Evolutionary conservation across 2,888 invertebrate genomes (phyloP).

Genomic region (Hoplodrina blanda): DNA sequence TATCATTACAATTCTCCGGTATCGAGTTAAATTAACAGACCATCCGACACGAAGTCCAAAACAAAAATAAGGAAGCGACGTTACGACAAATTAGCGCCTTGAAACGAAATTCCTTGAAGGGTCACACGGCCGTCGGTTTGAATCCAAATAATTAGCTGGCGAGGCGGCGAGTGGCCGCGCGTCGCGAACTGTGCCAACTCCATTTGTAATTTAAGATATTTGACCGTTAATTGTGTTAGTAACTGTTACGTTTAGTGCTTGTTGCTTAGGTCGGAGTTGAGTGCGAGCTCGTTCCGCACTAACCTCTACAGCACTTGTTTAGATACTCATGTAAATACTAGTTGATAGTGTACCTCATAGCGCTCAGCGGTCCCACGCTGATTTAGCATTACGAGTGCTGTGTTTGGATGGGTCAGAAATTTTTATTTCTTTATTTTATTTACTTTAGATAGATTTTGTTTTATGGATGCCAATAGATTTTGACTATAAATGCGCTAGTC

Average conservation of each 20-base stretch:
- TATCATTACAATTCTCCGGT: conserved; percentile 37
- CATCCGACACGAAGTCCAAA: conserved; percentile 61
- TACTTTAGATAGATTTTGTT: conserved; percentile 81
- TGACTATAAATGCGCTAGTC: conserved; percentile 83
- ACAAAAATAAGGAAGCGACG: conserved; percentile 72
- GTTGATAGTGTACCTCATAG: conserved; percentile 81
- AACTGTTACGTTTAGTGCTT: conserved; percentile 87
- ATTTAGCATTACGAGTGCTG: conserved; percentile 82
- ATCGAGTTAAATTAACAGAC: conserved; percentile 58
- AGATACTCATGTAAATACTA: conserved; percentile 81
- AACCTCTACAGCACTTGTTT: conserved; percentile 72
- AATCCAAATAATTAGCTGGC: conserved; percentile 85
- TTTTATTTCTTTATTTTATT: conserved; percentile 75
- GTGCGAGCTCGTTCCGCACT: conserved; percentile 74
- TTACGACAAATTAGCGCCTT: conserved; percentile 75
- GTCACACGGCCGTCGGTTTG: conserved; percentile 79
- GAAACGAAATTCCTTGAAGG: conserved; percentile 79
- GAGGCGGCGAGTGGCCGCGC: conserved; percentile 83
- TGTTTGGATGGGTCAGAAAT: conserved; percentile 90
- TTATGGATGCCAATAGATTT: conserved; percentile 85
- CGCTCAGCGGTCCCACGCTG: conserved; percentile 74
- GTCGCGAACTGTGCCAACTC: conserved; percentile 84
- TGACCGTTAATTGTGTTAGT: conserved; percentile 87
- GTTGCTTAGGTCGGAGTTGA: conserved; percentile 81
- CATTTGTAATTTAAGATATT: conserved; percentile 88